Percentiles rank a stretch among this genome's conserved stretches.
phyloP scores from a whole-genome alignment of 2,113 vertebrate species.

The Mesoclemmys tuberculata region DNA sequence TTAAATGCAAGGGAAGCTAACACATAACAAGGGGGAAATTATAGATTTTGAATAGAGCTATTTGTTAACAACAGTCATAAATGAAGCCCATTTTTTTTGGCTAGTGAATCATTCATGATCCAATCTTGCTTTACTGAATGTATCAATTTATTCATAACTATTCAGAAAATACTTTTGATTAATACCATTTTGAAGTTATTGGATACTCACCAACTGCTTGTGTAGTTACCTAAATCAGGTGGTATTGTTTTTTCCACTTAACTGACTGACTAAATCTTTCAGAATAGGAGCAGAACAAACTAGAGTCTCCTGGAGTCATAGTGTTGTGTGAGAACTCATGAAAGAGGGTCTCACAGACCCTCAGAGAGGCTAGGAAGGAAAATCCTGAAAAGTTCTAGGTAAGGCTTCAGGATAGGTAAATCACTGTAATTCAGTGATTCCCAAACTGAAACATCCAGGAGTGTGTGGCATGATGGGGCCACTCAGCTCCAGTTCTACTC shows the following conservation, averaged over 20 bases:
- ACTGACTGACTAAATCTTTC: not conserved
- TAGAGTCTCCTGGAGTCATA: not conserved
- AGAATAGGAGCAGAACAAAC: not conserved
- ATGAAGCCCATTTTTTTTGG: not conserved
- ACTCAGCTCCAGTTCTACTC: no score
- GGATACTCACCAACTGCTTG: not conserved
- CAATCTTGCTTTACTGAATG: constrained; percentile 7
- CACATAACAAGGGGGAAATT: not conserved
- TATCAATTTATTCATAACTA: not conserved
- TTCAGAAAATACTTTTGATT: not conserved
- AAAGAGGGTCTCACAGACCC: not conserved
- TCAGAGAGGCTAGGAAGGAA: not conserved
- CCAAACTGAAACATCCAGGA: not conserved
- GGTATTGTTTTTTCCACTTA: not conserved
- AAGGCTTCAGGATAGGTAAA: rapidly evolving
- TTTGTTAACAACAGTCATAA: not conserved
- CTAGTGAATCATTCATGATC: not conserved
- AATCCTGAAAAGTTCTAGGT: not conserved
- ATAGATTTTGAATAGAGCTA: not conserved
- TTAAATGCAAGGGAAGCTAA: not conserved
- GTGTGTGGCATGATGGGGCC: no score
- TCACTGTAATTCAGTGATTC: not conserved
- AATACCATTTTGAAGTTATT: not conserved
- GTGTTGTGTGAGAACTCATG: not conserved
- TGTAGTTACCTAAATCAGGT: not conserved